Evolutionary conservation across 2,113 vertebrate genomes (phyloP).

Genomic region (Larimichthys polyactis): DNA sequence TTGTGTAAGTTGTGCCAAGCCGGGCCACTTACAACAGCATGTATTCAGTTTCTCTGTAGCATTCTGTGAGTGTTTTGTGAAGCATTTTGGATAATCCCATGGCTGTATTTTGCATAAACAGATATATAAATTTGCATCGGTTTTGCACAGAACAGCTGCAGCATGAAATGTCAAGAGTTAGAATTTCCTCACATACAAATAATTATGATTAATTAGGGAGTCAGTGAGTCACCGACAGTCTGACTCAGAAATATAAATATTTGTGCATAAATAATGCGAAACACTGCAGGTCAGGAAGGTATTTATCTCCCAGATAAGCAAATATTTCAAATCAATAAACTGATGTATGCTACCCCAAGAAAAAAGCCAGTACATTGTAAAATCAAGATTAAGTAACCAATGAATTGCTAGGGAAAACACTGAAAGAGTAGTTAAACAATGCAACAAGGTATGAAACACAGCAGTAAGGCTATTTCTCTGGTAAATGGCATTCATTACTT

Average conservation of each 20-base stretch:
- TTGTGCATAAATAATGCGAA: conserved; percentile 37
- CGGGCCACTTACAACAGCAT: not conserved
- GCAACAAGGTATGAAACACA: conserved; percentile 25
- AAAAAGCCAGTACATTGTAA: conserved; percentile 5
- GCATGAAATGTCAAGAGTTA: conserved; percentile 44
- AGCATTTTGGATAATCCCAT: not conserved
- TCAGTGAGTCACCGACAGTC: conserved; percentile 7
- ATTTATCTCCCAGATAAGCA: not conserved
- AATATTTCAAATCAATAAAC: conserved; percentile 14
- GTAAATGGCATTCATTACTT: conserved; percentile 48
- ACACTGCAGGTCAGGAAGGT: not conserved
- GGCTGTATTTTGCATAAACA: conserved; percentile 26
- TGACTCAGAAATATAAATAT: conserved; percentile 17
- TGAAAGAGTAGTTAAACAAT: conserved; percentile 31
- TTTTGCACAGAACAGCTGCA: conserved; percentile 36
- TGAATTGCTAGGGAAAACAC: conserved; percentile 22
- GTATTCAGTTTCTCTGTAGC: not conserved
- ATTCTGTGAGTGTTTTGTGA: not conserved
- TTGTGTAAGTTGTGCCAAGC: not conserved
- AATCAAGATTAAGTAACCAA: conserved; percentile 22
- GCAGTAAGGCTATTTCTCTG: conserved; percentile 16
- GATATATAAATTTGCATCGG: conserved; percentile 13
- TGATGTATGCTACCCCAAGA: not conserved
- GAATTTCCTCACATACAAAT: conserved; percentile 10
- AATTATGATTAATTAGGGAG: conserved; percentile 45